phyloP scores from a whole-genome alignment of 2,113 vertebrate species.

The Triplophysa rosa region DNA sequence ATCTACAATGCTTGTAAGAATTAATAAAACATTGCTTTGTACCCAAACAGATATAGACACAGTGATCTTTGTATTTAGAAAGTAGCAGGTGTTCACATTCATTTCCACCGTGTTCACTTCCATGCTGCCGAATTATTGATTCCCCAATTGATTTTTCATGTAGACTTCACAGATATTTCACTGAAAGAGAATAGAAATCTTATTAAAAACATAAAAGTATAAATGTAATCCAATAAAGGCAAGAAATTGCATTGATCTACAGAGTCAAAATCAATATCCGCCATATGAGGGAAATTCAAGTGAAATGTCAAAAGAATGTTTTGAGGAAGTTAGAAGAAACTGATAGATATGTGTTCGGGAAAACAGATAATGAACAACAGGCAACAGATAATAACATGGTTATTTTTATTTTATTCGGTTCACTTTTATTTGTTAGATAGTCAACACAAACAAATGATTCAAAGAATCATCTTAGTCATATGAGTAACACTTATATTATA shows the following conservation, averaged over 20 bases:
- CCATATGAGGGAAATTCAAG: constrained; percentile 1
- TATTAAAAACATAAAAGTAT: constrained; percentile 70
- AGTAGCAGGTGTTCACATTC: constrained; percentile 54
- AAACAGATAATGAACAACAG: too few species aligned
- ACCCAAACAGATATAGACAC: neutral
- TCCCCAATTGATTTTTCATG: constrained; percentile 74
- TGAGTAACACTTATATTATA: too few species aligned
- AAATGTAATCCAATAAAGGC: constrained; percentile 72
- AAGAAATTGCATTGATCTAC: constrained; percentile 69
- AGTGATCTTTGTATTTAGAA: constrained; percentile 15
- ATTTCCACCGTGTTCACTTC: constrained; percentile 49
- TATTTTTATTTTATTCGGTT: too few species aligned
- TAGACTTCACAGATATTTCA: constrained; percentile 56
- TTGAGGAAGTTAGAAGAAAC: neutral
- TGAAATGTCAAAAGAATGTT: constrained; percentile 10
- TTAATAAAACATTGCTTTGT: neutral
- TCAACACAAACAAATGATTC: too few species aligned
- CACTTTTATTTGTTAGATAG: too few species aligned
- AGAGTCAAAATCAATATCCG: constrained; percentile 69
- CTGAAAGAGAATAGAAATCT: constrained; percentile 70
- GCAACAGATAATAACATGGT: too few species aligned
- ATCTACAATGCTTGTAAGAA: neutral
- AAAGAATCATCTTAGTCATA: neutral
- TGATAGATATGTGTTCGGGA: too few species aligned
- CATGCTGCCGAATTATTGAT: constrained; percentile 65